These are phyloP conservation scores for Chaetodon trifasciatus DNA, from an alignment of 2,797 vertebrate species.

Conservation along the genomic window DNA sequence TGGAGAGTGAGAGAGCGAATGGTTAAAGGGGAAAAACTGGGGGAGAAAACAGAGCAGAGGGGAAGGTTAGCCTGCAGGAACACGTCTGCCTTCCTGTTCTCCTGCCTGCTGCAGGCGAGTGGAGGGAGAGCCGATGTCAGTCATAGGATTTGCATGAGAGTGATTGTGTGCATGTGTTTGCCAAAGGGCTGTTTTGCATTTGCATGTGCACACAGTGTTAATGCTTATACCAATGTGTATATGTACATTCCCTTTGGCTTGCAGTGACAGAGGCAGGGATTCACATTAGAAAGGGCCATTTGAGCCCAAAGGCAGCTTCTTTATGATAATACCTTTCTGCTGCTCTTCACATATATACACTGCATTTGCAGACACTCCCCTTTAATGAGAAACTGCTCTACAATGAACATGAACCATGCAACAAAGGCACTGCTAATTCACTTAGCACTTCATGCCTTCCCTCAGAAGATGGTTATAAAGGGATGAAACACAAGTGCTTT, in stretches of 20 bases:
- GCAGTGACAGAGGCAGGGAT: constrained; percentile 42
- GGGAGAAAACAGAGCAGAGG: constrained; percentile 20
- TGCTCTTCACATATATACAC: constrained; percentile 36
- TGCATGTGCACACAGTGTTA: constrained; percentile 53
- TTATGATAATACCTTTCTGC: constrained; percentile 31
- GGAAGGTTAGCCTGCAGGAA: constrained; percentile 44
- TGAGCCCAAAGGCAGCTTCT: constrained; percentile 36
- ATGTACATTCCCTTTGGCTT: constrained; percentile 35
- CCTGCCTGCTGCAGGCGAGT: constrained; percentile 37
- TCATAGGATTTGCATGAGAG: constrained; percentile 78
- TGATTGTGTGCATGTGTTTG: constrained; percentile 31
- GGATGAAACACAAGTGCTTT: constrained; percentile 68
- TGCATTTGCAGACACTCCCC: constrained; percentile 39
- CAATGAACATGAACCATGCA: constrained; percentile 63
- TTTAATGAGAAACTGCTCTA: constrained; percentile 66
- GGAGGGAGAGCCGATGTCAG: constrained; percentile 36
- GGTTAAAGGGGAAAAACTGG: not conserved
- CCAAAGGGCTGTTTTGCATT: constrained; percentile 69
- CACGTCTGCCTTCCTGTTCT: constrained; percentile 46
- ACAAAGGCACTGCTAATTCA: constrained; percentile 71
- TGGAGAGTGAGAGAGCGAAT: constrained; percentile 36
- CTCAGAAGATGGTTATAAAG: constrained; percentile 64
- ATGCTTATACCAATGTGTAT: constrained; percentile 22
- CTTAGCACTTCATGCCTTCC: constrained; percentile 56
- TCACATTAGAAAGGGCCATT: constrained; percentile 51